Base-by-base conservation (phyloP, 1,140 invertebrate genomes). In the Drosophila quadrilineata region DNA sequence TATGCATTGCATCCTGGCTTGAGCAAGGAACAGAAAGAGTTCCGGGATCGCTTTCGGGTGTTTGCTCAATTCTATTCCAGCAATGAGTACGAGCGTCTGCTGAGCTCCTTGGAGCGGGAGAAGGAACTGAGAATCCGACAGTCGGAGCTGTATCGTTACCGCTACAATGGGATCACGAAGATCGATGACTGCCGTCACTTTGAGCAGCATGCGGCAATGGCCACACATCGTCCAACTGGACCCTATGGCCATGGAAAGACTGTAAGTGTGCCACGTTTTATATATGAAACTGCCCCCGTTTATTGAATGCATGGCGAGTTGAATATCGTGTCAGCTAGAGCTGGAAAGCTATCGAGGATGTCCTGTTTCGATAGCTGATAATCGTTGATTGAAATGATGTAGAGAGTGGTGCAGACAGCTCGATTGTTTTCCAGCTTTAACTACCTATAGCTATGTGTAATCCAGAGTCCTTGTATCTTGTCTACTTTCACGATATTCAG, bases 31-130 rank as follows among this genome's bases (percentile, higher is more conserved):
- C 90, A 75, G 57, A 91, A 94, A 63, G 94, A 95, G 69, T 94
- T 96, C 73, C 91, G 93, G 17, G 96, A 98, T 62, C 94, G 94
- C 41, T 93, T 98, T 88, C 92, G 95, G 31, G 93, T 94, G 33
- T 96, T 97, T 88, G 94, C 95, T 17, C 96, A 97, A 87, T 98
- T 98, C 91, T 95, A 96, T 79, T 95, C 95, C 0, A 92, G 94
- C 22, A 92, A 93, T 59, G 96, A 98, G 90, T 95, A 97, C 80
- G 94, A 96, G 66, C 93, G 94, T 57, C 93, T 97, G 43, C 90
- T 96, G 31, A 92, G 91, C 14, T 96, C 94, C 65, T 88, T 98
- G 43, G 94, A 96, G 90, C 93, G 94, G 63, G 96, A 98, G 91
- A 93, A 94, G 82, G 95, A 97, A 89, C 90, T 98, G 41, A 93